Base-by-base conservation (phyloP, 2,113 vertebrate species). In the Leptobrachium ailaonicum region DNA sequence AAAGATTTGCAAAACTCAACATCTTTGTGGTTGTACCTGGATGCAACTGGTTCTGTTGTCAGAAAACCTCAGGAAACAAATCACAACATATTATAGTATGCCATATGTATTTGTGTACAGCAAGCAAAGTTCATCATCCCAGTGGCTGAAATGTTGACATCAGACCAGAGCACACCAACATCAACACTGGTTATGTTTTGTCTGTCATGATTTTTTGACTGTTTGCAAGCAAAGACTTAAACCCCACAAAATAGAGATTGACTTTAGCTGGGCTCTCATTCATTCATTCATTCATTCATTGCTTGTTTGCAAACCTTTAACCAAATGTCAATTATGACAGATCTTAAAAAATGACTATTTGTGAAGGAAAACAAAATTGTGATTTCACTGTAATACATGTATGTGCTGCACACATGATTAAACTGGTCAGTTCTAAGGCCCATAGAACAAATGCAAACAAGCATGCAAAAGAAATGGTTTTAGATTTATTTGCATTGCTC, bases 181-280 rank as follows among this genome's bases (percentile, higher is more conserved):
- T 44, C 67, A 45, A 11, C 67, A 69, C 41, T 69, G 67, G 67
- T 41, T 69, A 45, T 11, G 41, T 5, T 69, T 41, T 45, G 14
- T 69, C 50, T 53, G 70, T 54, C 70, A 47, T 14, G 47, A 72
- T 11, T 72, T 72, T 12, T 11, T 11, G 8, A 54, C 50, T 53
- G n/a, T 54, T 6, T 72, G 70, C n/a, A 72, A 53, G 6, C 44
- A 54, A 11, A 72, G 54, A 47, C 70, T 53, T 10, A 6, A 11
- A 14, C 70, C 70, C 8, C 70, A 72, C 40, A 72, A 72, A 47
- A 47, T 72, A 8, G 70, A 72, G 11, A 11, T 72, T 7, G 70
- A 72, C 54, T 72, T 54, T 40, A 72, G 70, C 32, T 72, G 47
- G 45, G 70, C 70, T 10, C n/a, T 54, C 40, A 54, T 72, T 4